Percentiles rank a stretch among this genome's conserved stretches.
These are phyloP conservation scores for Anisognathus igniventris DNA, from an alignment of 2,797 vertebrate genomes.

Conservation along the genomic window DNA sequence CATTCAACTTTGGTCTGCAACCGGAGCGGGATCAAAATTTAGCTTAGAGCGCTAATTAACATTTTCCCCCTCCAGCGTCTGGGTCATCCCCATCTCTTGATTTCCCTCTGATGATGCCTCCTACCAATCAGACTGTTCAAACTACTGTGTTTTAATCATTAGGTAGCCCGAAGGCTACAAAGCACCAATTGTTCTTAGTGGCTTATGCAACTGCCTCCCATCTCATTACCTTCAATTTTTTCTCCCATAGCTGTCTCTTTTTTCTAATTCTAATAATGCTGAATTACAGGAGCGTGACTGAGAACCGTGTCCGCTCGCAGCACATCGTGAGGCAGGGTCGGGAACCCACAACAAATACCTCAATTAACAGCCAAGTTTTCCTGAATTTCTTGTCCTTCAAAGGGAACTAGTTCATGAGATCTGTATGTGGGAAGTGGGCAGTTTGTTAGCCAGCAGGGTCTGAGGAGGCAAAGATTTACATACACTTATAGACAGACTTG, in stretches of 20 bases:
- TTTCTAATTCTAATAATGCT: constrained; percentile 45
- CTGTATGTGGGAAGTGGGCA: not conserved
- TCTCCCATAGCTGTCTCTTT: constrained; percentile 34
- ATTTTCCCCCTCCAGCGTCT: not conserved
- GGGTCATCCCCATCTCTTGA: not conserved
- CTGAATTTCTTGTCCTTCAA: not conserved
- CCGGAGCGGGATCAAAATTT: not conserved
- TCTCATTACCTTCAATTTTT: constrained; percentile 63
- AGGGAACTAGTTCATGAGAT: not conserved
- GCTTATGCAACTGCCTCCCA: constrained; percentile 46
- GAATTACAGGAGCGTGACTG: constrained; percentile 54
- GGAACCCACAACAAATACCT: constrained; percentile 37
- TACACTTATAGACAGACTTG: not conserved
- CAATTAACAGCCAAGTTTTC: constrained; percentile 30
- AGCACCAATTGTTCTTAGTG: constrained; percentile 45
- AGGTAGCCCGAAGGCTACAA: constrained; percentile 39
- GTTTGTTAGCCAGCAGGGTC: not conserved
- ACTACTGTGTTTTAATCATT: constrained; percentile 45
- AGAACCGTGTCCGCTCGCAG: not conserved
- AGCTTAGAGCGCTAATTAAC: constrained; percentile 41
- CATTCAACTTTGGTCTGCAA: not conserved
- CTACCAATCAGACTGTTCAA: constrained; percentile 10
- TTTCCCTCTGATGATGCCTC: not conserved
- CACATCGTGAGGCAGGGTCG: not conserved
- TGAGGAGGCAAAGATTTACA: not conserved